Conservation (phyloP, 1,140 invertebrate species). For the Panulirus ornatus region DNA sequence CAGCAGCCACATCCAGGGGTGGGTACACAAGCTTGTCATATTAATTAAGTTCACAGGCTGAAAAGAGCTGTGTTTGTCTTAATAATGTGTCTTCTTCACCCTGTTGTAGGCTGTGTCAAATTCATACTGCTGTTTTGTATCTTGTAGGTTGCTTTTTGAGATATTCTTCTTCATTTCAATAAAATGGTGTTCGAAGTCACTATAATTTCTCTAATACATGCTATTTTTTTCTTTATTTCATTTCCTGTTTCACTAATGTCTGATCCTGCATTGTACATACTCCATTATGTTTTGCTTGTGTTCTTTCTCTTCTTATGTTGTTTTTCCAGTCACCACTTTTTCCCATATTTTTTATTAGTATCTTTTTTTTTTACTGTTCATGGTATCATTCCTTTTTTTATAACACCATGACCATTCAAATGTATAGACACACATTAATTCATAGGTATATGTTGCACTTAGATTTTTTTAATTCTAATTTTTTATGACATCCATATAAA, state of each 20-base stretch:
- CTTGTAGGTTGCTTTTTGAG: not conserved
- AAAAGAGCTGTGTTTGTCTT: not conserved
- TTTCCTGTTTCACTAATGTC: not conserved
- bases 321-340: not conserved
- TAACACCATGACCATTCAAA: not conserved
- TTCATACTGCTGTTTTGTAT: not conserved
- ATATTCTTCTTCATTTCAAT: no score
- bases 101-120: no score
- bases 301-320: not conserved
- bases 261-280: not conserved
- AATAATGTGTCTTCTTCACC: no score
- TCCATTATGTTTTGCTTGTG: not conserved
- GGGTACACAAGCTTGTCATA: not conserved
- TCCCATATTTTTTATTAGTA: not conserved
- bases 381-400: not conserved
- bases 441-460: not conserved
- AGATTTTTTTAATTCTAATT: not conserved
- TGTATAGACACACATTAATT: not conserved
- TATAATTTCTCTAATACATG: no score
- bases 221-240: not conserved
- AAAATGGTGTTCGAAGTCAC: no score
- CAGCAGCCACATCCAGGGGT: conserved; percentile 68
- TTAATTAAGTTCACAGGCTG: not conserved
- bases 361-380: not conserved
- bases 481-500: not conserved